These are phyloP conservation scores for Euborellia annulipes DNA, from an alignment of 1,140 invertebrate genomes.

Conservation along the genomic window DNA sequence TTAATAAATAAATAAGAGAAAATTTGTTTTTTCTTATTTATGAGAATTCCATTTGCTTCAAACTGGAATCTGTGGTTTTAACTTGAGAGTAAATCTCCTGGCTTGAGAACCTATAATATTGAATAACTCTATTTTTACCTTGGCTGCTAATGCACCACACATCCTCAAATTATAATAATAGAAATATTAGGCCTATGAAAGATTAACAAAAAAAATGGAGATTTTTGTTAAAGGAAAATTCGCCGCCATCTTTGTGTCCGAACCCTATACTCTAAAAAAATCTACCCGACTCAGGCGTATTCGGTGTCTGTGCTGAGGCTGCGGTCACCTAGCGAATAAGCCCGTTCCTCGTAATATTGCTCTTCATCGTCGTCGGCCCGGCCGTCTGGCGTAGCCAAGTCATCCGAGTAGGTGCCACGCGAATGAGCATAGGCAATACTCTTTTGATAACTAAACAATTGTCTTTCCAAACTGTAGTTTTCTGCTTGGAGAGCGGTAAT, in stretches of 20 bases:
- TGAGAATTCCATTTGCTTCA: too few species aligned
- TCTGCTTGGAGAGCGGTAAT: constrained; percentile 68
- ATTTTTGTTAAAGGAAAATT: neutral
- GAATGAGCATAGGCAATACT: constrained; percentile 61
- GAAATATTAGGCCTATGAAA: constrained; percentile 18
- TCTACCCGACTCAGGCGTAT: constrained; percentile 44
- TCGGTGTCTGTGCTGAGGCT: constrained; percentile 53
- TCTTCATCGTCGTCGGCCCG: constrained; percentile 16
- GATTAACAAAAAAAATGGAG: constrained; percentile 7
- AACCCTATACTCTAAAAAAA: too few species aligned
- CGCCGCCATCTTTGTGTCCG: neutral
- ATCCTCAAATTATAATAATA: too few species aligned
- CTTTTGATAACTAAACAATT: constrained; percentile 76
- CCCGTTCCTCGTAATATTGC: constrained; percentile 21
- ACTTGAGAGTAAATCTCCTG: too few species aligned
- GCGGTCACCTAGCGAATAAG: constrained; percentile 35
- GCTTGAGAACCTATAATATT: too few species aligned
- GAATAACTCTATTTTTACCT: too few species aligned
- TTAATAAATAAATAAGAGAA: too few species aligned
- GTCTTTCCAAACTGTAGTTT: constrained; percentile 70
- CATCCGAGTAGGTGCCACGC: constrained; percentile 31
- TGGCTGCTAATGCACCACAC: too few species aligned
- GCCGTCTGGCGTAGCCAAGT: constrained; percentile 29
- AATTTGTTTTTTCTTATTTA: too few species aligned
- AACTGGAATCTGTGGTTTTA: too few species aligned